Conservation (phyloP, 1,140 invertebrate species). For the Pararge aegeria region DNA sequence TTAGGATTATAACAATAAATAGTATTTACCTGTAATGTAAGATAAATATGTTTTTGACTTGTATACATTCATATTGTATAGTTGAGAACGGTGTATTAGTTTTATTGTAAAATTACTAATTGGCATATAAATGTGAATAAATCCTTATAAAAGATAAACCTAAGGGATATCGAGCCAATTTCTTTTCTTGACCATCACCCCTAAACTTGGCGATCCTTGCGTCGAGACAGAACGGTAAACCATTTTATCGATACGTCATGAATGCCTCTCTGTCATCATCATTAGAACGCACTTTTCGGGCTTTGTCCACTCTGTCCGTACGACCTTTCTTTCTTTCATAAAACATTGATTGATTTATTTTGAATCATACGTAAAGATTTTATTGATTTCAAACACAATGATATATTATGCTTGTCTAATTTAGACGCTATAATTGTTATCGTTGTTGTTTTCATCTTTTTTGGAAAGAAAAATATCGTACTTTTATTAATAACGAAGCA, state of each 20-base stretch:
- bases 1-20: constrained; percentile 74
- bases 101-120: constrained; percentile 67
- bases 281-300: constrained; percentile 71
- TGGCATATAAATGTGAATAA: constrained; percentile 78
- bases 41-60: constrained; percentile 78
- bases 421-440: constrained; percentile 46
- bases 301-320: constrained; percentile 69
- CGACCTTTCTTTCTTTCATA: constrained; percentile 58
- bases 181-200: constrained; percentile 65
- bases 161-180: constrained; percentile 57
- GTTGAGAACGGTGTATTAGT: constrained; percentile 68
- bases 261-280: constrained; percentile 78
- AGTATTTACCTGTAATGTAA: constrained; percentile 71
- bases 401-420: constrained; percentile 63
- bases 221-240: constrained; percentile 76
- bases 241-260: constrained; percentile 76
- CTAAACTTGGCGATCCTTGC: constrained; percentile 67
- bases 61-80: constrained; percentile 77
- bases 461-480: constrained; percentile 58
- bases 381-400: constrained; percentile 48
- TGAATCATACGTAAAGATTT: constrained; percentile 24
- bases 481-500: background rate
- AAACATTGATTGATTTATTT: constrained; percentile 55
- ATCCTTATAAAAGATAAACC: constrained; percentile 64
- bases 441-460: constrained; percentile 48